phyloP scores from a whole-genome alignment of 1,140 invertebrate species.

The Drosophila navojoa region DNA sequence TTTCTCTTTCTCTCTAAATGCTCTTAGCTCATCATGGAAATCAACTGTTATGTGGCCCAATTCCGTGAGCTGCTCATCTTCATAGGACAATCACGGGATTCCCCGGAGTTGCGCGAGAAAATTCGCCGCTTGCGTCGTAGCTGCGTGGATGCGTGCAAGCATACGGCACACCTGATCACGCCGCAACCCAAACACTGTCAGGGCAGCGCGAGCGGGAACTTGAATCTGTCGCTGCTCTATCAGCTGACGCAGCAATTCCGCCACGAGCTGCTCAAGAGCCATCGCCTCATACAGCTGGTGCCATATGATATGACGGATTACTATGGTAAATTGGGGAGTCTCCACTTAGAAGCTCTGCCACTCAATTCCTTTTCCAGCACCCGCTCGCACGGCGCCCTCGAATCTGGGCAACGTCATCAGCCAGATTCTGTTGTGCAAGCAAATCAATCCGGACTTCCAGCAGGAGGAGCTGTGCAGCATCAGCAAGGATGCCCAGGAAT shows the following conservation, averaged over 20 bases:
- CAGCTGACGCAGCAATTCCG: slow-evolving; percentile 93
- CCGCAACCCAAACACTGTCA: slow-evolving; percentile 85
- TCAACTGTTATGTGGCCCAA: slow-evolving; percentile 93
- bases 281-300: slow-evolving; percentile 91
- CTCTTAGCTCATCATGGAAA: slow-evolving; percentile 92
- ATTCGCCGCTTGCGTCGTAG: slow-evolving; percentile 92
- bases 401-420: slow-evolving; percentile 95
- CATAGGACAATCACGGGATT: slow-evolving; percentile 92
- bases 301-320: slow-evolving; percentile 95
- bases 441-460: slow-evolving; percentile 94
- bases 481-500: slow-evolving; percentile 92
- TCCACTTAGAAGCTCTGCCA: not conserved
- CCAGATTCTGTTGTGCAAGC: slow-evolving; percentile 94
- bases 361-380: slow-evolving; percentile 83
- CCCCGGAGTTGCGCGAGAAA: slow-evolving; percentile 93
- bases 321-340: slow-evolving; percentile 87
- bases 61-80: slow-evolving; percentile 94
- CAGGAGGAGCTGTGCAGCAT: slow-evolving; percentile 95
- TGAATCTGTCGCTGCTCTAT: slow-evolving; percentile 91
- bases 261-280: slow-evolving; percentile 92
- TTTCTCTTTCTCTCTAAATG: not conserved
- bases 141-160: slow-evolving; percentile 93
- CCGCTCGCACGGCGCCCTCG: slow-evolving; percentile 93
- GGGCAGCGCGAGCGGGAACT: slow-evolving; percentile 48
- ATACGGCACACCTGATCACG: slow-evolving; percentile 91